Base-by-base conservation (phyloP, 2,113 vertebrate genomes). In the Oceanites oceanicus region DNA sequence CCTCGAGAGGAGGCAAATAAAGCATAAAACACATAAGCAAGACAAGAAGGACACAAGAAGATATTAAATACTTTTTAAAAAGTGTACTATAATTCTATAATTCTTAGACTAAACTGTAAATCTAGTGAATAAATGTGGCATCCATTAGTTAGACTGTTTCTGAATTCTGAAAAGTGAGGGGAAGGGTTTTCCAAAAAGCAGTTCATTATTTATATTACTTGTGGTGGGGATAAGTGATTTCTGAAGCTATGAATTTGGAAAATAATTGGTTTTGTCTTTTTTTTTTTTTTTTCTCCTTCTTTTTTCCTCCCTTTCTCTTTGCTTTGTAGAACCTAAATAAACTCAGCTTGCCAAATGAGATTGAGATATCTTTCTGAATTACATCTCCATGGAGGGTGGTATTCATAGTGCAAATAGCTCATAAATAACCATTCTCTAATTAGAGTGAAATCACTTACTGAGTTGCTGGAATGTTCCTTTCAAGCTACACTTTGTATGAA, bases 401-500 rank as follows among this genome's bases (percentile, higher is more conserved):
- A 36, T 63, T 87, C 62, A 27, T 38, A 49, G 72, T 76, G 45
- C 70, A 78, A 88, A 86, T 86, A 82, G n/a, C 49, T 93, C 50
- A 1, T 91, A 95, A 95, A 77, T 90, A 94, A 73, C 25, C 4
- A 5, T 79, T 88, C 52, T 83, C 26, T 90, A 96, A 88, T 92
- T 88, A 77, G 59, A 59, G 38, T 80, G 72, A 73, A 88, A 71
- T 95, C 75, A 47, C 72, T 93, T 22, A 55, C 88, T 70, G 78
- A 90, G 71, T 40, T 83, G 42, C 72, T 93, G 95, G 92, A 96
- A 94, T 59, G 75, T 90, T 91, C 17, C 50, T 95, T 95, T 96
- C 61, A 79, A 88, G 88, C 83, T 86, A 76, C 70, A 63, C 82
- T 96, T 75, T 88, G 38, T 73, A 18, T 90, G 90, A 95, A 92